Evolutionary conservation across 2,888 invertebrate genomes (phyloP).

Genomic region (Thysanoteuthis rhombus): DNA sequence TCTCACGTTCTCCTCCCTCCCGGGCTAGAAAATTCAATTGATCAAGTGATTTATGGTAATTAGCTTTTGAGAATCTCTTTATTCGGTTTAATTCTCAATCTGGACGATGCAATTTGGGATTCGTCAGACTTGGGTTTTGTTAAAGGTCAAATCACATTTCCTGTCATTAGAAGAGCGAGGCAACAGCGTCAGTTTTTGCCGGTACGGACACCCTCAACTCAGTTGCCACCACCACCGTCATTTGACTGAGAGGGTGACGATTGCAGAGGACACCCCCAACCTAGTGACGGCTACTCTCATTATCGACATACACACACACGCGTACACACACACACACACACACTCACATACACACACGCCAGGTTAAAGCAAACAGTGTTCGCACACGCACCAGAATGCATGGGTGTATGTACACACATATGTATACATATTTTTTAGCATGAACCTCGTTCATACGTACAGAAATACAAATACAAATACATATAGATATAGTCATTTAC

Average conservation of each 20-base stretch:
- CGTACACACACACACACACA: neutral
- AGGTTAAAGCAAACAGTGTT: too few relatives aligned
- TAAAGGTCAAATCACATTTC: neutral
- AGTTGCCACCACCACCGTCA: neutral
- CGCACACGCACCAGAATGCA: too few relatives aligned
- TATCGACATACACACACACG: neutral
- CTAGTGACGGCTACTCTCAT: neutral
- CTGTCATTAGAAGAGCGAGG: neutral
- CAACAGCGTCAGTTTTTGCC: neutral
- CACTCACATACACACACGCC: neutral
- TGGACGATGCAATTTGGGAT: neutral
- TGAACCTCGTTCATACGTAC: too few relatives aligned
- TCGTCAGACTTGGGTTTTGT: neutral
- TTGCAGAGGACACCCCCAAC: neutral
- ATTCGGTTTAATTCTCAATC: neutral
- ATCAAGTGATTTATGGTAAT: neutral
- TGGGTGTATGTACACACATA: too few relatives aligned
- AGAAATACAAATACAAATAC: too few relatives aligned
- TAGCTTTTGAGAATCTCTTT: neutral
- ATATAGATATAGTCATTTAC: too few relatives aligned
- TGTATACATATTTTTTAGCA: too few relatives aligned
- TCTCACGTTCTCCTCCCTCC: too few relatives aligned
- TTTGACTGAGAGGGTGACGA: neutral
- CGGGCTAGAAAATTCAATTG: too few relatives aligned
- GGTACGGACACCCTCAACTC: neutral